Base-by-base conservation (phyloP, 2,888 invertebrate species). In the Cataglyphis rosenhaueri region DNA sequence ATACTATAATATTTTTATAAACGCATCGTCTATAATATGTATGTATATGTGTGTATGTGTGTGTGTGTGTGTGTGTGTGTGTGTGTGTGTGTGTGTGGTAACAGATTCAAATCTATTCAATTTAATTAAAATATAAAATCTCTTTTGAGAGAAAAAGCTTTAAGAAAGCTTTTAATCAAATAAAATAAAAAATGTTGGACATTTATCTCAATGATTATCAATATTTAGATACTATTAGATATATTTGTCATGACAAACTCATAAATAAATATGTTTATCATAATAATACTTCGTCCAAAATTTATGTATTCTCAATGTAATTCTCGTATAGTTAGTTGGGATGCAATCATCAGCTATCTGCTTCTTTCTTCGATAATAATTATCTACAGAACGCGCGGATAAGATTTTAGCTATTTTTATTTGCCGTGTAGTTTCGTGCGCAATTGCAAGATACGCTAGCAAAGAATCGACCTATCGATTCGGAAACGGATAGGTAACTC, bases 401-500 rank as follows among this genome's bases (percentile, higher is more conserved):
- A n/a, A 41, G n/a, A n/a, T 52, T n/a, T n/a, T 52, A 52, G 1
- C n/a, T 29, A 48, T 18, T 55, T 70, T 79, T 10, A 1, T 64
- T 25, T 15, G 32, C 57, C 59, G 35, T 44, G 21, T 4, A 52
- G n/a, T 62, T 52, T 55, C 8, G 55, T 15, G 21, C 29, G 44
- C 35, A 62, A 21, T 74, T 29, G 21, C 52, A 35, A 48, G 62
- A 38, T 74, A 12, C 41, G 9, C 32, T 25, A n/a, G 25, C 29
- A 15, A 18, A 66, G 62, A 70, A 55, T 81, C 62, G n/a, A 84
- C 59, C 83, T 61, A 82, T 82, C 81, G 75, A 55, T 84, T 81
- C 38, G 48, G 32, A 25, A 62, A 25, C 38, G 62, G 38, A 65
- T 18, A 62, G 38, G 1, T 48, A 52, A 8, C 62, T 66, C 32